phyloP scores from a whole-genome alignment of 2,797 vertebrate genomes.

The Acipenser oxyrinchus region DNA sequence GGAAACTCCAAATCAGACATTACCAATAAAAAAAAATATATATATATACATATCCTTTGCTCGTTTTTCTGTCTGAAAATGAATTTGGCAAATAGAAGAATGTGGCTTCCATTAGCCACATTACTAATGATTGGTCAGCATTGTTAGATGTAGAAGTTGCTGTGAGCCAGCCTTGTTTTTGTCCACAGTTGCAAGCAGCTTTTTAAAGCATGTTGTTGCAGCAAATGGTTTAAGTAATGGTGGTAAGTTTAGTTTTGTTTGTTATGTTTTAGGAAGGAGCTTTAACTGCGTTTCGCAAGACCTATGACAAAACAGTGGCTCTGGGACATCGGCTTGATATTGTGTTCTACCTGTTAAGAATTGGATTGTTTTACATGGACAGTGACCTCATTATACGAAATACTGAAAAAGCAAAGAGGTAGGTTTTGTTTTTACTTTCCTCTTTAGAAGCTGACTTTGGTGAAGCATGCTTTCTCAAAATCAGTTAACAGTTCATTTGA shows the following conservation, averaged over 20 bases:
- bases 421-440: constrained; percentile 11
- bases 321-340: constrained; percentile 92
- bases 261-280: constrained; percentile 74
- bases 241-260: neutral
- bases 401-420: constrained; percentile 97
- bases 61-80: no score
- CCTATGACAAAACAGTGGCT: constrained; percentile 94
- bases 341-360: constrained; percentile 90
- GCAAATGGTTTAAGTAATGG: neutral
- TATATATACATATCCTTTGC: no score
- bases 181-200: no score
- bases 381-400: constrained; percentile 96
- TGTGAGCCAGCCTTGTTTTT: no score
- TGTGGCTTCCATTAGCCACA: no score
- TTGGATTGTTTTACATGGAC: constrained; percentile 97
- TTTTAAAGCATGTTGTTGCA: neutral
- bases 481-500: no score
- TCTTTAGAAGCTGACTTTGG: neutral
- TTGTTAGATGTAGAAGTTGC: no score
- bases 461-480: no score
- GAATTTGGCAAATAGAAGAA: no score
- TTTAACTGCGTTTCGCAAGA: constrained; percentile 89
- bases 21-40: neutral
- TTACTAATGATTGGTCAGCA: neutral
- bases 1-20: neutral